Conservation (phyloP, 2,797 vertebrate genomes). For the Sebastes glaucus region DNA sequence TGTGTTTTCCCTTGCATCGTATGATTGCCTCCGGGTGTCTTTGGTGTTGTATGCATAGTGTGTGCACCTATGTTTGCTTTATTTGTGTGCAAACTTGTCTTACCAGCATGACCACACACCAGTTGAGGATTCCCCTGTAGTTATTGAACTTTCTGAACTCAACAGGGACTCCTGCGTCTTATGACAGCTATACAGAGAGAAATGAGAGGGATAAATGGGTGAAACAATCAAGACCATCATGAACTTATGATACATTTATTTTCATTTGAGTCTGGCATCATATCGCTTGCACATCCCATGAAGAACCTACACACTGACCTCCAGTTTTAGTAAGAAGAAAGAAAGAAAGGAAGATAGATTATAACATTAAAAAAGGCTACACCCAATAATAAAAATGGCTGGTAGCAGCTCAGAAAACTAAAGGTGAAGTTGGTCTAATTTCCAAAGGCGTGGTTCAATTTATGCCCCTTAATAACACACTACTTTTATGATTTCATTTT, state of each 20-base stretch:
- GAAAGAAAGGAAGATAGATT: background rate
- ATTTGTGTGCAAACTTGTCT: constrained; percentile 54
- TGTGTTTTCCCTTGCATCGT: background rate
- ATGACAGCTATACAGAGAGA: constrained; percentile 82
- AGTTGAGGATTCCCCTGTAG: constrained; percentile 93
- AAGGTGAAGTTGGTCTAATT: background rate
- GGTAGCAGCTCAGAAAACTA: background rate
- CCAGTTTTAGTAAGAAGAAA: background rate
- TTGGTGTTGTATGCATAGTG: background rate
- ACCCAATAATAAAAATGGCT: background rate
- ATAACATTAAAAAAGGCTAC: background rate
- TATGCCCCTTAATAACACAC: background rate
- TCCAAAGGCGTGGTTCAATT: background rate
- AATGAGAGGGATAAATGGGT: background rate
- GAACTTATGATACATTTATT: background rate
- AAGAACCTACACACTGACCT: background rate
- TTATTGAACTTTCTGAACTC: constrained; percentile 89
- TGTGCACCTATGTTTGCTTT: background rate
- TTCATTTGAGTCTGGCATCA: too few species aligned
- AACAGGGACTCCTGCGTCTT: constrained; percentile 88
- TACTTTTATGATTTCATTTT: background rate
- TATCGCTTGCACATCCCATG: too few species aligned
- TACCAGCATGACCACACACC: constrained; percentile 96
- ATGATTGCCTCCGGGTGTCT: background rate
- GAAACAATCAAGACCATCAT: background rate